Percentiles rank a stretch among this genome's conserved stretches.
These are phyloP conservation scores for Brachionus rubens DNA, from an alignment of 1,140 invertebrate genomes.

Conservation along the genomic window DNA sequence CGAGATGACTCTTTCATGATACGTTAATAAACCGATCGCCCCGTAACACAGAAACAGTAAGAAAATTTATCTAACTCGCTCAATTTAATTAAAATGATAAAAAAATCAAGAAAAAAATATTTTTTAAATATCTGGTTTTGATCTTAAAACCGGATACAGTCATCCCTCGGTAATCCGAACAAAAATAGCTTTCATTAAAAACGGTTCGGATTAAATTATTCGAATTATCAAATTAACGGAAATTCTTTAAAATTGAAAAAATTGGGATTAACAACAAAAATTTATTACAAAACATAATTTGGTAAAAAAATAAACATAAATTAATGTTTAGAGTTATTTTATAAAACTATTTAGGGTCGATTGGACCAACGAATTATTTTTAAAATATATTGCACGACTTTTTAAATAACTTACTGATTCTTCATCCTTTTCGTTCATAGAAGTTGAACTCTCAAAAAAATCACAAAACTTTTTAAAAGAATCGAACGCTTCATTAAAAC, in stretches of 20 bases:
- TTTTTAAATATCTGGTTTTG: too few species aligned
- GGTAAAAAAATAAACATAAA: not conserved
- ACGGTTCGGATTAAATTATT: constrained; percentile 2
- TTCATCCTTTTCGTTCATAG: not conserved
- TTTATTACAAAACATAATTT: not conserved
- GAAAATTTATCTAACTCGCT: too few species aligned
- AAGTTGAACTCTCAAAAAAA: not conserved
- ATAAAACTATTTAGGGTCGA: not conserved
- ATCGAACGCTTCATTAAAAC: not conserved
- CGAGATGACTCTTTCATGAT: too few species aligned
- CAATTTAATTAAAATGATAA: too few species aligned
- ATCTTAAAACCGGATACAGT: too few species aligned
- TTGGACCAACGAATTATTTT: not conserved
- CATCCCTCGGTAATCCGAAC: constrained; percentile 8
- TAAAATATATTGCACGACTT: not conserved
- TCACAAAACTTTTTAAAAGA: constrained; percentile 10
- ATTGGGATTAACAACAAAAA: not conserved
- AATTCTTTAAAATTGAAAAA: not conserved
- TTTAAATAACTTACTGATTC: constrained; percentile 7
- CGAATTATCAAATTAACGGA: not conserved
- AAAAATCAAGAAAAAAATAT: too few species aligned
- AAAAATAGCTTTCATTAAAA: not conserved
- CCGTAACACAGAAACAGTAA: too few species aligned
- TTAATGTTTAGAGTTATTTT: not conserved
- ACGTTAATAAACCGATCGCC: too few species aligned